phyloP scores from a whole-genome alignment of 2,113 vertebrate genomes.

The Okapia johnstoni region DNA sequence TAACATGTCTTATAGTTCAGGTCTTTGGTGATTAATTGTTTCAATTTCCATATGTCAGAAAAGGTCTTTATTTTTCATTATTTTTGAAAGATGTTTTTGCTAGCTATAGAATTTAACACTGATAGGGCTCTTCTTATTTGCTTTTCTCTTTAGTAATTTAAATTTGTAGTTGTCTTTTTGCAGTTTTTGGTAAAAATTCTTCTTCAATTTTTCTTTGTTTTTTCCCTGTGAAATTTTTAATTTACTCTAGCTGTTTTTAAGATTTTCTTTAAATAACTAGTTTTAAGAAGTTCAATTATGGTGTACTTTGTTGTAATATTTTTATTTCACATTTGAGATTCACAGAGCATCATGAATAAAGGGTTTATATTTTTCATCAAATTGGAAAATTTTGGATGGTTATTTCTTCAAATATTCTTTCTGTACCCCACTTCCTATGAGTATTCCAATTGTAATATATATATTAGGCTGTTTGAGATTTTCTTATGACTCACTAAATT shows the following conservation, averaged over 20 bases:
- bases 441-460: not conserved
- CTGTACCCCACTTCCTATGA: not conserved
- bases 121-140: not conserved
- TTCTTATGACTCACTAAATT: not conserved
- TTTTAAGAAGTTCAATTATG: not conserved
- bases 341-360: not conserved
- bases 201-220: not conserved
- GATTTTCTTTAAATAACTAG: not conserved
- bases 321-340: not conserved
- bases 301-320: not conserved
- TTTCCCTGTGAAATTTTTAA: not conserved
- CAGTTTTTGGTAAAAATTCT: not conserved
- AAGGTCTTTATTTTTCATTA: not conserved
- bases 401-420: not conserved
- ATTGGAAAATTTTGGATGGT: not conserved
- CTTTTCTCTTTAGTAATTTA: not conserved
- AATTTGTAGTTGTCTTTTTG: not conserved
- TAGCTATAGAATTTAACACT: not conserved
- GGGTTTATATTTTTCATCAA: not conserved
- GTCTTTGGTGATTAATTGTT: not conserved
- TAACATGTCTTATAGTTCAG: not conserved
- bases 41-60: not conserved
- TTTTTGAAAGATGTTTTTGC: not conserved
- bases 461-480: not conserved
- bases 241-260: not conserved